Evolutionary conservation across 2,113 vertebrate genomes (phyloP).

Genomic region (Grallaria varia): DNA sequence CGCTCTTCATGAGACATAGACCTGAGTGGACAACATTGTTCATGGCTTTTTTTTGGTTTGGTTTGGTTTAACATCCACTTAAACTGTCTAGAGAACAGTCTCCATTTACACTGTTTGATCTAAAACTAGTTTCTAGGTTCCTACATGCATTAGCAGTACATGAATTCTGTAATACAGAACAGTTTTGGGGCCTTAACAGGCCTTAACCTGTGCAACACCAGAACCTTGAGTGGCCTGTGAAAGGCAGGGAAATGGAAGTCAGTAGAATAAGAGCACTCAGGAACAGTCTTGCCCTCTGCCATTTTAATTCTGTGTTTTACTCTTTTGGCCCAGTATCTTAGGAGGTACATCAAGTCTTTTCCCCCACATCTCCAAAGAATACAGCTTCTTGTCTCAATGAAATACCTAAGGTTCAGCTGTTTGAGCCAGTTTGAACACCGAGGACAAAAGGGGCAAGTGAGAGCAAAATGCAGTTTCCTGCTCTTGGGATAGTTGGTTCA

Average conservation of each 20-base stretch:
- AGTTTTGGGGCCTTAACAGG: neutral
- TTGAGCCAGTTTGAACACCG: neutral
- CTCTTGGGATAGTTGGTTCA: neutral
- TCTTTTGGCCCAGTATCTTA: neutral
- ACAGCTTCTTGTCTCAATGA: neutral
- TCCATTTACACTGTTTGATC: neutral
- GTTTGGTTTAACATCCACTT: neutral
- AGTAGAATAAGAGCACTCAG: neutral
- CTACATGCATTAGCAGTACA: neutral
- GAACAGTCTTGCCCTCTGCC: neutral
- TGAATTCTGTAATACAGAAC: neutral
- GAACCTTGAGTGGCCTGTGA: neutral
- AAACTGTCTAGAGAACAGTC: neutral
- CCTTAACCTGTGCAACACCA: neutral
- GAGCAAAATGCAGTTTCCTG: neutral
- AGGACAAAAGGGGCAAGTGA: neutral
- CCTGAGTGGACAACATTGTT: neutral
- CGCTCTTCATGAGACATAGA: neutral
- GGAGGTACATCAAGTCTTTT: neutral
- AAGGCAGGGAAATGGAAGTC: neutral
- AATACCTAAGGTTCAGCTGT: neutral
- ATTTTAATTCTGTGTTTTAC: neutral
- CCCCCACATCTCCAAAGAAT: neutral
- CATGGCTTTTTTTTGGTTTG: neutral
- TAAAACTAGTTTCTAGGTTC: neutral